Evolutionary conservation across 2,797 vertebrate genomes (phyloP).

Genomic region (Harpagifer antarcticus): DNA sequence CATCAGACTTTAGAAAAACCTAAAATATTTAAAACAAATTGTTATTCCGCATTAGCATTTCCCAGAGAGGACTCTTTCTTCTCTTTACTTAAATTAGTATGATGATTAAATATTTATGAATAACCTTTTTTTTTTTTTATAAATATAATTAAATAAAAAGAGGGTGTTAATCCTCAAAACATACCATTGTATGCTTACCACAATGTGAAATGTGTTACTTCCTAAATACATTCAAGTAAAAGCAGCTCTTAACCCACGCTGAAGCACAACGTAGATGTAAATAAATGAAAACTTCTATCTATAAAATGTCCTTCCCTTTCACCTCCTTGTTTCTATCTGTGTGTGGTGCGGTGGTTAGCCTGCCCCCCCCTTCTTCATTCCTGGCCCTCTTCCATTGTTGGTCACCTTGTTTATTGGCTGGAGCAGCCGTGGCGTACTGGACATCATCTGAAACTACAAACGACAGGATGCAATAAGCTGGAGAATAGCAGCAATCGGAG

Average conservation of each 20-base stretch:
- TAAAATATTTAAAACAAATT: neutral
- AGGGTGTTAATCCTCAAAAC: neutral
- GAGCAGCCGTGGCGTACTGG: conserved; percentile 92
- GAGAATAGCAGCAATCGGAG: conserved; percentile 97
- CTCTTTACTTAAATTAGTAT: too few relatives aligned
- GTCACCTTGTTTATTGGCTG: conserved; percentile 94
- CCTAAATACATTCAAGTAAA: conserved; percentile 2
- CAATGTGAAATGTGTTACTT: neutral
- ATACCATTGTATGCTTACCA: neutral
- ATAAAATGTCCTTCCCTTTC: conserved; percentile 32
- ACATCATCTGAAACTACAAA: conserved; percentile 98
- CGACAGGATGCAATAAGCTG: conserved; percentile 99
- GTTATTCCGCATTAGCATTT: too few relatives aligned
- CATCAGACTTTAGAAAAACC: neutral
- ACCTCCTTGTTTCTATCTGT: conserved; percentile 55
- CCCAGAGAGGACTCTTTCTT: neutral
- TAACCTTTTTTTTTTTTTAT: neutral
- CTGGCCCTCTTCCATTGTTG: conserved; percentile 89
- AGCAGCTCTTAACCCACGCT: neutral
- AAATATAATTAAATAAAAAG: neutral
- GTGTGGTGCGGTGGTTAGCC: conserved; percentile 69
- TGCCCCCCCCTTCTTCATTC: conserved; percentile 78
- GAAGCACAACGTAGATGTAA: conserved; percentile 1
- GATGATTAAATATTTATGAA: neutral
- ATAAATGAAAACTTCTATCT: conserved; percentile 43